Evolutionary conservation across 2,797 vertebrate genomes (phyloP).

Genomic region (Pipistrellus pygmaeus): DNA sequence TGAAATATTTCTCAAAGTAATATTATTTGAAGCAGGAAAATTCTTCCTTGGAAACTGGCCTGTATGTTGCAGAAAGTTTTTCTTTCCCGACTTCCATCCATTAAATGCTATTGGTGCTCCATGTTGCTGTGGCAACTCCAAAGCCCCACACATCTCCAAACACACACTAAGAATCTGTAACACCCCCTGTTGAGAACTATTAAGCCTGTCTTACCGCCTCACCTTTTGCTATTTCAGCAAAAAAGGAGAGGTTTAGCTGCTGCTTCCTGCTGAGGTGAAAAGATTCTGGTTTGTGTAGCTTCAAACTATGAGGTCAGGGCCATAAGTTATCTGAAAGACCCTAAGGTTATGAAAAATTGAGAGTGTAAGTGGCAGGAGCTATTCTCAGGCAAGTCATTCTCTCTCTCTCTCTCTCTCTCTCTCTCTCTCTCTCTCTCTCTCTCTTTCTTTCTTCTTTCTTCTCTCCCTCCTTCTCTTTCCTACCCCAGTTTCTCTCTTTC

Average conservation of each 20-base stretch:
- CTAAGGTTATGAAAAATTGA: slow-evolving; percentile 36
- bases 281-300: slow-evolving; percentile 44
- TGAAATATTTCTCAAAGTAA: slow-evolving; percentile 27
- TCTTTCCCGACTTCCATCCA: not conserved
- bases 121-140: not conserved
- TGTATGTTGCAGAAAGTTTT: not conserved
- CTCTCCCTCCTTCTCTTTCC: too few relatives aligned
- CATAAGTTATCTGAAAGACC: slow-evolving; percentile 45
- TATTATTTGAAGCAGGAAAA: not conserved
- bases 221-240: slow-evolving; percentile 53
- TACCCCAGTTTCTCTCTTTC: not conserved
- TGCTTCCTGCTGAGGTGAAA: slow-evolving; percentile 34
- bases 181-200: not conserved
- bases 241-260: not conserved
- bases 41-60: not conserved
- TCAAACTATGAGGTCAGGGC: slow-evolving; percentile 15
- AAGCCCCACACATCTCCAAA: not conserved
- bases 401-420: not conserved
- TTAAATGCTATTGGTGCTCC: not conserved
- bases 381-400: not conserved
- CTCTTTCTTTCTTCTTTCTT: not conserved
- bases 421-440: not conserved
- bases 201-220: not conserved
- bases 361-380: not conserved
- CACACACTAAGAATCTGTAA: not conserved